phyloP scores from a whole-genome alignment of 2,797 vertebrate genomes.

The Lacerta agilis region DNA sequence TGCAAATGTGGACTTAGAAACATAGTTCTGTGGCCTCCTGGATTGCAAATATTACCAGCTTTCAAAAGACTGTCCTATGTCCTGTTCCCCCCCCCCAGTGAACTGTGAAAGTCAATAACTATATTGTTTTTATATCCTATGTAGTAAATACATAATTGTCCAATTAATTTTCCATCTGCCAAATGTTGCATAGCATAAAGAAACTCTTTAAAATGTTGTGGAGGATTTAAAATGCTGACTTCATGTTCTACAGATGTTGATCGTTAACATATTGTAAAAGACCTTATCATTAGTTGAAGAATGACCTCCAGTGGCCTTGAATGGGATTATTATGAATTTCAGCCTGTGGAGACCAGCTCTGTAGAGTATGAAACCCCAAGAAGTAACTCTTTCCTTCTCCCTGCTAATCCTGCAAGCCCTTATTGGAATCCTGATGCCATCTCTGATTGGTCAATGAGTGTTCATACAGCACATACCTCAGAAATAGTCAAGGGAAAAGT shows the following conservation, averaged over 20 bases:
- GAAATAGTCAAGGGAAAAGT: conserved; percentile 74
- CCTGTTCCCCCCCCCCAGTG: neutral
- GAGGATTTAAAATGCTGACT: conserved; percentile 70
- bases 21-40: neutral
- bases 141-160: conserved; percentile 15
- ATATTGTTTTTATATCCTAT: conserved; percentile 24
- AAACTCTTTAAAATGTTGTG: conserved; percentile 50
- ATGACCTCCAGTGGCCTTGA: conserved; percentile 89
- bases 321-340: conserved; percentile 88
- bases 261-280: conserved; percentile 64
- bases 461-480: conserved; percentile 76
- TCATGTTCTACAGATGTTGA: conserved; percentile 76
- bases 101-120: conserved; percentile 28
- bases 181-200: conserved; percentile 40
- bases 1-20: neutral
- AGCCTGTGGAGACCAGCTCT: conserved; percentile 79
- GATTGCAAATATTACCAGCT: neutral
- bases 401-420: conserved; percentile 69
- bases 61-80: neutral
- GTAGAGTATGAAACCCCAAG: conserved; percentile 76
- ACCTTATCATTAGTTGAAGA: conserved; percentile 78
- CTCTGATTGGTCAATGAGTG: conserved; percentile 85
- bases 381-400: conserved; percentile 76
- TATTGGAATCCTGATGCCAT: conserved; percentile 76
- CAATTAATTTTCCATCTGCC: conserved; percentile 43